Conservation (phyloP, 2,888 invertebrate genomes). For the Amblyteles armatorius region DNA sequence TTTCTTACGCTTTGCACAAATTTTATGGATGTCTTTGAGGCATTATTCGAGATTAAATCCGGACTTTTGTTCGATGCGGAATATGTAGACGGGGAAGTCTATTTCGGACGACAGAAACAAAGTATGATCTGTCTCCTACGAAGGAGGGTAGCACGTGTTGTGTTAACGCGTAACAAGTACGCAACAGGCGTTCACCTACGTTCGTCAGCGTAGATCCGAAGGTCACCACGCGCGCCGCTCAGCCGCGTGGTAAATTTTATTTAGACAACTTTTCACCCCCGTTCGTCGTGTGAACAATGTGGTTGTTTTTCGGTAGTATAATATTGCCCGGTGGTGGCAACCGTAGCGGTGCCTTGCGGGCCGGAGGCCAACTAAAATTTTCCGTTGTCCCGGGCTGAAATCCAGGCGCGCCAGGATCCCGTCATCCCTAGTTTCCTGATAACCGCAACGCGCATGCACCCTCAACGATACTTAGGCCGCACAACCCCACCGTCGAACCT, state of each 20-base stretch:
- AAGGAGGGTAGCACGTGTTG: slow-evolving; percentile 47
- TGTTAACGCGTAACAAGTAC: slow-evolving; percentile 51
- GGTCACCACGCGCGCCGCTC: slow-evolving; percentile 30
- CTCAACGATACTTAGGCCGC: slow-evolving; percentile 51
- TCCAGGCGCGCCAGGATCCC: slow-evolving; percentile 67
- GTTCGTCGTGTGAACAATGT: neutral
- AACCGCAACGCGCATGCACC: slow-evolving; percentile 67
- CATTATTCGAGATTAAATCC: neutral
- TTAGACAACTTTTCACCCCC: slow-evolving; percentile 30
- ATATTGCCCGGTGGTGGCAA: slow-evolving; percentile 29
- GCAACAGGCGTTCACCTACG: slow-evolving; percentile 66
- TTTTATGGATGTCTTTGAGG: neutral
- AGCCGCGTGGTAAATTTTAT: slow-evolving; percentile 37
- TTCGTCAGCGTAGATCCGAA: slow-evolving; percentile 21
- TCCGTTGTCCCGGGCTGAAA: slow-evolving; percentile 66
- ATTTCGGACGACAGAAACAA: neutral
- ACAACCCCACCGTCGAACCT: slow-evolving; percentile 26
- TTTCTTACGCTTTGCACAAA: neutral
- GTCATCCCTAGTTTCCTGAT: slow-evolving; percentile 54
- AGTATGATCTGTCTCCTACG: slow-evolving; percentile 2
- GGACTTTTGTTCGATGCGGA: neutral
- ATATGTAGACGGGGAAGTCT: neutral
- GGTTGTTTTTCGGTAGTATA: slow-evolving; percentile 6
- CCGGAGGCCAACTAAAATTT: slow-evolving; percentile 67
- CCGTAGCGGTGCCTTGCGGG: slow-evolving; percentile 70